A percentile compares a stretch with the other conserved stretches of the same genome.
These are phyloP conservation scores for Mesopsocus fuscifrons DNA, from an alignment of 2,888 invertebrate species.

Conservation along the genomic window DNA sequence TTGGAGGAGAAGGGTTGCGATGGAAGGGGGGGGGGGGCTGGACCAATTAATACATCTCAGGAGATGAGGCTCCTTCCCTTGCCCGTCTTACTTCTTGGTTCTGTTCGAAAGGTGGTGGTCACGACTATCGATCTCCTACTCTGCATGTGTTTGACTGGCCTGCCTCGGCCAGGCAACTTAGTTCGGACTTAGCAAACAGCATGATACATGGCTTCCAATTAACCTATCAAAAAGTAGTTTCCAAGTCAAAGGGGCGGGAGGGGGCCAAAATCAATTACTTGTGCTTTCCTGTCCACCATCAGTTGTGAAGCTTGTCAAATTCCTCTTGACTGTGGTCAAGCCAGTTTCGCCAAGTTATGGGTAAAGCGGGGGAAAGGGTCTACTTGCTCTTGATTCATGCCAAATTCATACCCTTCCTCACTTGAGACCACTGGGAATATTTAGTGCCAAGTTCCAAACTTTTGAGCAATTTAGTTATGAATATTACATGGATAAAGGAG, in stretches of 20 bases:
- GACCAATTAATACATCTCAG: constrained; percentile 18
- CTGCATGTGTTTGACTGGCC: constrained; percentile 2
- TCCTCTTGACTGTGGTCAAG: no score
- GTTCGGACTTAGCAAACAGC: neutral
- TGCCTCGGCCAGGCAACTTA: constrained; percentile 2
- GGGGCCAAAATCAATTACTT: no score
- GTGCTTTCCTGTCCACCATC: no score
- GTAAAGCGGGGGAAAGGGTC: no score
- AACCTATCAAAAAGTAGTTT: neutral
- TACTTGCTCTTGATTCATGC: no score
- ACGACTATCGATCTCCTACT: neutral
- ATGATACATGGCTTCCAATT: constrained; percentile 5
- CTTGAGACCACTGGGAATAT: no score
- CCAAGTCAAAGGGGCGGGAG: constrained; percentile 4
- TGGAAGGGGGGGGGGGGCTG: constrained; percentile 12
- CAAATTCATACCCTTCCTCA: no score
- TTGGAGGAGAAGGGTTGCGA: neutral
- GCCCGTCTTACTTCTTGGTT: constrained; percentile 10
- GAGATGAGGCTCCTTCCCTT: constrained; percentile 15
- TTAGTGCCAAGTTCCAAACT: no score
- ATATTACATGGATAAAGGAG: no score
- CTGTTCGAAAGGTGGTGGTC: constrained; percentile 2
- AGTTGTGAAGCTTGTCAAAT: no score
- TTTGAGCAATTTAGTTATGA: no score
- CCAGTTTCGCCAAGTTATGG: no score